Percentiles rank a stretch among this genome's conserved stretches.
These are phyloP conservation scores for Gambelia wislizenii DNA, from an alignment of 2,797 vertebrate species.

Conservation along the genomic window DNA sequence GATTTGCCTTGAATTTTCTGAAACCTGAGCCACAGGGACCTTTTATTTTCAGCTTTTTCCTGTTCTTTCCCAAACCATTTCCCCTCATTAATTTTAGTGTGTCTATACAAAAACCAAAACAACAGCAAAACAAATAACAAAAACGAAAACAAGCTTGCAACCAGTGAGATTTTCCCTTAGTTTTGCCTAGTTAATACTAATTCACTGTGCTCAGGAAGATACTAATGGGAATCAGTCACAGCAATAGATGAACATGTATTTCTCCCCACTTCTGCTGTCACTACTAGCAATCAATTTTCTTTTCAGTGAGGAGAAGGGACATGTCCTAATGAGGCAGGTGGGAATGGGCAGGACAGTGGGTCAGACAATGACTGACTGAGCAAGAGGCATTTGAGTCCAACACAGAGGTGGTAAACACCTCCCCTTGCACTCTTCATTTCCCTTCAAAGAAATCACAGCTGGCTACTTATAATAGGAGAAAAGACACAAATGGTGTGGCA, in stretches of 20 bases:
- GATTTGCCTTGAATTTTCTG: neutral
- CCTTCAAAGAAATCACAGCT: neutral
- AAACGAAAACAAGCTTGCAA: neutral
- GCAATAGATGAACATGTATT: neutral
- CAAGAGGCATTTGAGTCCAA: neutral
- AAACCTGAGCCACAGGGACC: neutral
- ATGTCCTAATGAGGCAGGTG: too few relatives aligned
- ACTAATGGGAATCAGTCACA: accelerated
- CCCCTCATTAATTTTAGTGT: neutral
- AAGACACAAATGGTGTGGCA: accelerated
- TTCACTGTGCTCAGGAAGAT: neutral
- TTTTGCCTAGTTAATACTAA: slow-evolving; percentile 1
- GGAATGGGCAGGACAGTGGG: neutral
- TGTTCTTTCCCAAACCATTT: neutral
- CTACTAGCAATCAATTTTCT: accelerated
- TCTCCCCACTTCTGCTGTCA: neutral
- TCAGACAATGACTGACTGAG: neutral
- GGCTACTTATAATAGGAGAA: neutral
- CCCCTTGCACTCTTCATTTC: neutral
- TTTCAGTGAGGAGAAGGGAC: accelerated
- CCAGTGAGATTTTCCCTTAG: too few relatives aligned
- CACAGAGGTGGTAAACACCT: neutral
- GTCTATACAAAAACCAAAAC: neutral
- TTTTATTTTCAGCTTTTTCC: neutral
- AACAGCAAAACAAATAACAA: neutral